phyloP scores from a whole-genome alignment of 1,140 invertebrate species.

The Bombus sylvicola region DNA sequence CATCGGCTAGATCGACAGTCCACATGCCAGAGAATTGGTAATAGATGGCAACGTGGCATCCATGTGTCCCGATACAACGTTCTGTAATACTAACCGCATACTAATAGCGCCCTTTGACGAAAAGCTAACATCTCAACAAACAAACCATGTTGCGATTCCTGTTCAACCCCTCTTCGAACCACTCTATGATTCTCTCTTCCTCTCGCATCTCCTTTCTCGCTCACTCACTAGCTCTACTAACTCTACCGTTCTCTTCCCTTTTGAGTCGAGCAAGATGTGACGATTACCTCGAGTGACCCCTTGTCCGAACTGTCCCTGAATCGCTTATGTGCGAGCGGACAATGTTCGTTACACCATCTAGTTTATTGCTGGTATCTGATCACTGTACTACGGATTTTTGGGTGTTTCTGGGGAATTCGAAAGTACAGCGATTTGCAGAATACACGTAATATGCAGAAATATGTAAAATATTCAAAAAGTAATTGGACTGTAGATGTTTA shows the following conservation, averaged over 20 bases:
- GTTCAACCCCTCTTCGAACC: constrained; percentile 13
- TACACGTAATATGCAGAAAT: neutral
- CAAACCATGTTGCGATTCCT: constrained; percentile 65
- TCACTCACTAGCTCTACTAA: neutral
- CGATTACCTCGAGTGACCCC: neutral
- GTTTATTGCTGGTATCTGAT: neutral
- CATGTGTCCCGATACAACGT: constrained; percentile 52
- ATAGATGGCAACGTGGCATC: constrained; percentile 42
- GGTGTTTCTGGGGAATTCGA: too few species aligned
- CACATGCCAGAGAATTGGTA: constrained; percentile 62
- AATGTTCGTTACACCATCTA: neutral
- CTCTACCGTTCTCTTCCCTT: neutral
- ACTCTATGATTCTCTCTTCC: neutral
- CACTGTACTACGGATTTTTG: neutral
- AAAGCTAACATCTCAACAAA: constrained; percentile 75
- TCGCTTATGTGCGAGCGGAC: neutral
- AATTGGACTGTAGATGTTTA: neutral
- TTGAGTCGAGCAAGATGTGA: neutral
- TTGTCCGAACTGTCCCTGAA: neutral
- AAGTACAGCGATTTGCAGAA: too few species aligned
- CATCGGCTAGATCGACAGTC: constrained; percentile 19
- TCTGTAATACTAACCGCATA: constrained; percentile 75
- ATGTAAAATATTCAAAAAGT: neutral
- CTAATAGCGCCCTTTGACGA: constrained; percentile 77
- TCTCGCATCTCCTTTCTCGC: neutral